A percentile compares a stretch with the other conserved stretches of the same genome.
Evolutionary conservation across 2,888 invertebrate genomes (phyloP).

Genomic region (Polydrusus cervinus): DNA sequence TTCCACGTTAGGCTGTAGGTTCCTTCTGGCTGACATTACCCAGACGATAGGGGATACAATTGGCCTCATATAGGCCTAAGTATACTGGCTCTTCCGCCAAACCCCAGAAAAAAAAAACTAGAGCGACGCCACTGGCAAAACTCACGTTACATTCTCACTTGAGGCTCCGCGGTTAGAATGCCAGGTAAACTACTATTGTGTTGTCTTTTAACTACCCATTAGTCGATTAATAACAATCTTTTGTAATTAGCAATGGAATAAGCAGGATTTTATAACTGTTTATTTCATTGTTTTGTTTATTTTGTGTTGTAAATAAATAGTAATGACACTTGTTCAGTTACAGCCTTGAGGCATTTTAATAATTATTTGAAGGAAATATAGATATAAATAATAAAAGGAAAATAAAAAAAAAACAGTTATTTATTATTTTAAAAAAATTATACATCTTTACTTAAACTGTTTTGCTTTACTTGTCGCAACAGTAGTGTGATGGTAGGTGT

Average conservation of each 20-base stretch:
- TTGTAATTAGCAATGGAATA: constrained; percentile 12
- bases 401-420: not conserved
- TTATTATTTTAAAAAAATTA: too few species aligned
- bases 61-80: too few species aligned
- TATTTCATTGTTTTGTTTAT: not conserved
- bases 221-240: constrained; percentile 27
- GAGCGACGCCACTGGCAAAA: constrained; percentile 4
- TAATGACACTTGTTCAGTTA: not conserved
- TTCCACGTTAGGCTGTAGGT: too few species aligned
- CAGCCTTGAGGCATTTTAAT: not conserved
- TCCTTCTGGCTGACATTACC: too few species aligned
- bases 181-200: constrained; percentile 21
- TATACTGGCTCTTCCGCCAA: too few species aligned
- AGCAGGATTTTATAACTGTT: constrained; percentile 30
- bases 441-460: too few species aligned
- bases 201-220: constrained; percentile 30
- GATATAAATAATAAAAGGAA: not conserved
- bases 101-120: too few species aligned
- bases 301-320: not conserved
- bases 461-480: too few species aligned
- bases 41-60: too few species aligned
- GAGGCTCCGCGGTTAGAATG: not conserved
- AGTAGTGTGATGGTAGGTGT: too few species aligned
- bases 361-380: not conserved
- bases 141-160: constrained; percentile 25